phyloP scores from a whole-genome alignment of 2,888 invertebrate species.

The Trichopria drosophilae region DNA sequence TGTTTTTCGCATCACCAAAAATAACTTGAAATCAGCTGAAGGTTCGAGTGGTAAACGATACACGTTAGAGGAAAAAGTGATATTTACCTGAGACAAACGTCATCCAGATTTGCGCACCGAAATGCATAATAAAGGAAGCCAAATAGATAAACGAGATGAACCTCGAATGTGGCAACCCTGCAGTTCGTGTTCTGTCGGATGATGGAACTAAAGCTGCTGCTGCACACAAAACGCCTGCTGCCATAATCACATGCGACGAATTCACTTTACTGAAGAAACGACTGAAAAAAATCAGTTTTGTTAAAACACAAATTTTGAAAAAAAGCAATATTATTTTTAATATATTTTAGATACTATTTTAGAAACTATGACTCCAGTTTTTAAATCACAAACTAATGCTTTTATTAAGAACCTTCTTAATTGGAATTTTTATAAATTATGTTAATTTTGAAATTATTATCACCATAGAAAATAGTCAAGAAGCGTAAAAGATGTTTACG shows the following conservation, averaged over 20 bases:
- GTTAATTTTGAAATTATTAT: no score
- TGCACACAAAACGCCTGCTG: constrained; percentile 64
- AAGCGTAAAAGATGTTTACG: no score
- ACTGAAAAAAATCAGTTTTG: constrained; percentile 60
- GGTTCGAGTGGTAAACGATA: no score
- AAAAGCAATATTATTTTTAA: no score
- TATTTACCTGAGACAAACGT: constrained; percentile 81
- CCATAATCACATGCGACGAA: constrained; percentile 76
- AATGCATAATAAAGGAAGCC: constrained; percentile 76
- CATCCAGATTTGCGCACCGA: constrained; percentile 92
- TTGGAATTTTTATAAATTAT: no score
- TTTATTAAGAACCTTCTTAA: no score
- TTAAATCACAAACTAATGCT: no score
- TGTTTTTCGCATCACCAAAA: no score
- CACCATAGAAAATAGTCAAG: no score
- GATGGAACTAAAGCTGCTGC: constrained; percentile 49
- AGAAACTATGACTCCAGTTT: constrained; percentile 20
- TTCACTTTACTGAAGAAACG: constrained; percentile 74
- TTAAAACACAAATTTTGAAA: background rate
- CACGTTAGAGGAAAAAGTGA: constrained; percentile 44
- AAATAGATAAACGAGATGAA: constrained; percentile 69
- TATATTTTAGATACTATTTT: no score
- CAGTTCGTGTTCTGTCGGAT: constrained; percentile 41
- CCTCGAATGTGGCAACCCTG: constrained; percentile 52
- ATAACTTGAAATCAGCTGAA: no score